phyloP scores from a whole-genome alignment of 2,797 vertebrate genomes.

The Sebastes nivosus region DNA sequence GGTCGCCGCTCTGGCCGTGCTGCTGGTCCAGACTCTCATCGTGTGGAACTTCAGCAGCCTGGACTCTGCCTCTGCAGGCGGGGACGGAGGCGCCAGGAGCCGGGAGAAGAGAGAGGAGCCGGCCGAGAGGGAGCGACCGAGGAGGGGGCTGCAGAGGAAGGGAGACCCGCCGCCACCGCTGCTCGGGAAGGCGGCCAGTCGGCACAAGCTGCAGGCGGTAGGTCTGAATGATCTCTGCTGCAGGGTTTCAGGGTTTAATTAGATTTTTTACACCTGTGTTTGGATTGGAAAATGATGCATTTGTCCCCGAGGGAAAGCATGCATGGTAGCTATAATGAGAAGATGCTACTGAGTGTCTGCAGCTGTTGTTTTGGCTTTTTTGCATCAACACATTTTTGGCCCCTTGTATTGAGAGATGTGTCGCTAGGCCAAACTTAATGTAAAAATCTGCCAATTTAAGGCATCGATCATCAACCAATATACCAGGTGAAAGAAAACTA shows the following conservation, averaged over 20 bases:
- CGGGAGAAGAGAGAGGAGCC: slow-evolving; percentile 81
- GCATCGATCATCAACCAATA: no score
- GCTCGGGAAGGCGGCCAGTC: slow-evolving; percentile 78
- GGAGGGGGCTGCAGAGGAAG: slow-evolving; percentile 63
- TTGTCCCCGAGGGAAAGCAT: background rate
- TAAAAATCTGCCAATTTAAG: background rate
- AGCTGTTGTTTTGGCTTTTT: slow-evolving; percentile 37
- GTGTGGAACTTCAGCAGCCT: slow-evolving; percentile 97
- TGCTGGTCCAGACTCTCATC: slow-evolving; percentile 94
- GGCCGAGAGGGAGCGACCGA: slow-evolving; percentile 55
- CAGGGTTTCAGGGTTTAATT: background rate
- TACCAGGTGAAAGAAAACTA: background rate
- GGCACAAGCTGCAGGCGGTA: slow-evolving; percentile 77
- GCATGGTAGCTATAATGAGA: slow-evolving; percentile 8
- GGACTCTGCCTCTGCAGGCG: slow-evolving; percentile 85
- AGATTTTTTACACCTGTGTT: background rate
- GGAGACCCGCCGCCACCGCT: slow-evolving; percentile 68
- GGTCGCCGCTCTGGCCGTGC: slow-evolving; percentile 88
- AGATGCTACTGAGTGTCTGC: slow-evolving; percentile 38
- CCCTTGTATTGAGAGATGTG: background rate
- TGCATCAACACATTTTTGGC: background rate
- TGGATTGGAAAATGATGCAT: background rate
- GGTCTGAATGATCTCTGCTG: slow-evolving; percentile 14
- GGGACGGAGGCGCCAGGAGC: slow-evolving; percentile 80
- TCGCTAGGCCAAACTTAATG: background rate